Conservation (phyloP, 2,113 vertebrate species). For the Orthonyx spaldingii region DNA sequence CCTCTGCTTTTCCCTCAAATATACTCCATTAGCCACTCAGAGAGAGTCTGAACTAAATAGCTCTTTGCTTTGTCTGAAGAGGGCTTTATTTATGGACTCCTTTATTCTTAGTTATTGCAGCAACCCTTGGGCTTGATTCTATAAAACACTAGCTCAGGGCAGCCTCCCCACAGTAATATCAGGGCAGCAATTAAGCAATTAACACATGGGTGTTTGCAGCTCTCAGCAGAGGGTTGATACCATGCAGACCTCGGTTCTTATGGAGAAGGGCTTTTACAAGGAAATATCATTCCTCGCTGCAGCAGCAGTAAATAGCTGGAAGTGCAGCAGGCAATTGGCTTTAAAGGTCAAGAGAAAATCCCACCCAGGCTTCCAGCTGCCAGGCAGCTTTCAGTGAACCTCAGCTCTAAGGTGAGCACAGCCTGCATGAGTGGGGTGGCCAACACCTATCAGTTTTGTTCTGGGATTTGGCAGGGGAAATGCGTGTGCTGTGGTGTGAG, state of each 20-base stretch:
- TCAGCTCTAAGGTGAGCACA: background rate
- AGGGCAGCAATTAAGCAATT: background rate
- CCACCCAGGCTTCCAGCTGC: background rate
- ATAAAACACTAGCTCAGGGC: background rate
- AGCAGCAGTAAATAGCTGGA: background rate
- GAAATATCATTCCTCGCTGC: background rate
- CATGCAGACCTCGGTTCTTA: background rate
- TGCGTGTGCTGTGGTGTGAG: fast-evolving
- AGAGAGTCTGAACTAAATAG: background rate
- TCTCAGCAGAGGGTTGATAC: background rate
- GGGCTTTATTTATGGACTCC: background rate
- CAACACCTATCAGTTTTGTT: background rate
- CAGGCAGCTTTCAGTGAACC: background rate
- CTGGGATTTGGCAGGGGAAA: background rate
- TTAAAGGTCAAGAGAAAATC: background rate
- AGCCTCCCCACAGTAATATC: background rate
- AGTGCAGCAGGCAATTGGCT: background rate
- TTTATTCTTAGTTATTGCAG: background rate
- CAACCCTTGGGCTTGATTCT: background rate
- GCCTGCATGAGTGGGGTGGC: fast-evolving
- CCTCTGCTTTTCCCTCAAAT: background rate
- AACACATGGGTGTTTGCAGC: background rate
- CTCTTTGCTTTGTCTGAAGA: background rate
- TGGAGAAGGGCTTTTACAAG: background rate
- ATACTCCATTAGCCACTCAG: background rate